A percentile compares a stretch with the other conserved stretches of the same genome.
Evolutionary conservation across 2,113 vertebrate genomes (phyloP).

Genomic region (Mohoua ochrocephala): DNA sequence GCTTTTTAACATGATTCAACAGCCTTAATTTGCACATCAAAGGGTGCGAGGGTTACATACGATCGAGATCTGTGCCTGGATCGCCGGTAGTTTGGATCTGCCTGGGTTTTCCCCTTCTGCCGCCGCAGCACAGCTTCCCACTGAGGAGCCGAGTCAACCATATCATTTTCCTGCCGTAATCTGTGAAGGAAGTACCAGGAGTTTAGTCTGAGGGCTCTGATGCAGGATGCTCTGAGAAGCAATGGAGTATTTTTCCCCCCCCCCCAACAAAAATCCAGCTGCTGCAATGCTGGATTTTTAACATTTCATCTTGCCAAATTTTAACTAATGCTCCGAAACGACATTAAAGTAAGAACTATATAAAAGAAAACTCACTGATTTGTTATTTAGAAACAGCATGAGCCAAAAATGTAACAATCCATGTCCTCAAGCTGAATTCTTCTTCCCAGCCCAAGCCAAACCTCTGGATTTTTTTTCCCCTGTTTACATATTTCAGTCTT

Average conservation of each 20-base stretch:
- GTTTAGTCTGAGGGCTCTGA: background rate
- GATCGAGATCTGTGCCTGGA: slow-evolving; percentile 87
- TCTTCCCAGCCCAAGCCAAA: background rate
- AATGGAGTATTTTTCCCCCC: fast-evolving
- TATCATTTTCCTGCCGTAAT: slow-evolving; percentile 83
- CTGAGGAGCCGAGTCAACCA: slow-evolving; percentile 85
- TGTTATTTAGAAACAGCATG: background rate
- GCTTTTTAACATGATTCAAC: background rate
- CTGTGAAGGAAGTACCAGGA: slow-evolving; percentile 42
- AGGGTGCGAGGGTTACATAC: background rate
- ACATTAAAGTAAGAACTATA: background rate
- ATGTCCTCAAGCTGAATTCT: background rate
- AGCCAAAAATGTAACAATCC: background rate
- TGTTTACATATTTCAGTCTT: background rate
- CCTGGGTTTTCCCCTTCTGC: slow-evolving; percentile 81
- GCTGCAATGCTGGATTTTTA: background rate
- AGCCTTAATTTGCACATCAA: background rate
- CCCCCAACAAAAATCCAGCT: background rate
- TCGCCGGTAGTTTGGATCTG: slow-evolving; percentile 76
- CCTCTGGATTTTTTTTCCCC: background rate
- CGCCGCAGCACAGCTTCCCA: slow-evolving; percentile 85
- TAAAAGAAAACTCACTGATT: background rate
- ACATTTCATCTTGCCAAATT: background rate
- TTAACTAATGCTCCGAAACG: background rate
- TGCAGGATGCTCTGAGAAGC: background rate